These are phyloP conservation scores for Gryllus longicercus DNA, from an alignment of 2,888 invertebrate species.

Conservation along the genomic window DNA sequence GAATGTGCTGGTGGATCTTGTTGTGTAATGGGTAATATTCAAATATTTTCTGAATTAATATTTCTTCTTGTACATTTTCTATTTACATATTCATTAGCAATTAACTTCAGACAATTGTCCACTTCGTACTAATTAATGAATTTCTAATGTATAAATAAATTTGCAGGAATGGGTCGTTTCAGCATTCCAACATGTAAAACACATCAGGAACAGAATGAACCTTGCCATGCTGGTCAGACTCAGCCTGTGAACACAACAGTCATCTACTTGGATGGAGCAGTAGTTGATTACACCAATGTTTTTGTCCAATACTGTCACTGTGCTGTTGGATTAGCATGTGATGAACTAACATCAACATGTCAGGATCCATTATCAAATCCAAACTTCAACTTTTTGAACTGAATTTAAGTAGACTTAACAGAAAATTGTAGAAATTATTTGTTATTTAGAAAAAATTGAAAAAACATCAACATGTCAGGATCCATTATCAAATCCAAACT, in stretches of 20 bases:
- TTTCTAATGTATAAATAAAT: background rate
- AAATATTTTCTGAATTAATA: too few species aligned
- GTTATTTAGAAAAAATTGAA: too few species aligned
- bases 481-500: background rate
- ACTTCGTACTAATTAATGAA: too few species aligned
- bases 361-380: conserved; percentile 22
- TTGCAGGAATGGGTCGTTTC: conserved; percentile 5
- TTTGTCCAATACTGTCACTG: conserved; percentile 30
- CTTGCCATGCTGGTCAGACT: background rate
- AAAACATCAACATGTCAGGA: conserved; percentile 29
- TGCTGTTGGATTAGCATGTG: conserved; percentile 27
- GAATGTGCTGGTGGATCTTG: background rate
- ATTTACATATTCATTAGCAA: too few species aligned
- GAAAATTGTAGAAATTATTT: too few species aligned
- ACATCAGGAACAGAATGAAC: background rate
- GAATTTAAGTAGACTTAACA: background rate
- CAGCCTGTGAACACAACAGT: conserved; percentile 26
- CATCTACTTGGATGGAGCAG: conserved; percentile 29
- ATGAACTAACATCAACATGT: conserved; percentile 24
- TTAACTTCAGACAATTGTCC: too few species aligned
- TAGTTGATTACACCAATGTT: conserved; percentile 19
- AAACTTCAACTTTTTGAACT: background rate
- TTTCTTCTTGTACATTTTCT: too few species aligned
- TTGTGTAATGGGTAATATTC: background rate
- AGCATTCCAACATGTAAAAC: background rate